These are phyloP conservation scores for Drosophila seguyi DNA, from an alignment of 1,140 invertebrate species.

Conservation along the genomic window DNA sequence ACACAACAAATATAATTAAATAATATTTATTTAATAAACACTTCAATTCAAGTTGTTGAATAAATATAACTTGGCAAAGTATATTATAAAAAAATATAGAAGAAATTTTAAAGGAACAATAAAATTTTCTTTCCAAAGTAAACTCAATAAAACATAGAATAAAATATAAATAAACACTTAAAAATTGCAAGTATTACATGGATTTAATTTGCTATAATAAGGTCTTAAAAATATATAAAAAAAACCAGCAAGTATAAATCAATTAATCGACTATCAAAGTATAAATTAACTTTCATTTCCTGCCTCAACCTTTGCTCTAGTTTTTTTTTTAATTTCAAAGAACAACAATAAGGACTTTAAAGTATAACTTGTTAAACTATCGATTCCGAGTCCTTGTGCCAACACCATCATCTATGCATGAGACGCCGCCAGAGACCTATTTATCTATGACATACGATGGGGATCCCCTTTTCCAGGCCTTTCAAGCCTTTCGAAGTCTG, in stretches of 20 bases:
- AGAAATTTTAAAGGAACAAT: neutral
- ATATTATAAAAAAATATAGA: neutral
- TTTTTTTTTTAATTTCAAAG: neutral
- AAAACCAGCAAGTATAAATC: neutral
- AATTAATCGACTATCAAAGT: neutral
- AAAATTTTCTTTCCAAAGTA: neutral
- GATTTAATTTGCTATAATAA: neutral
- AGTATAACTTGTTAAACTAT: neutral
- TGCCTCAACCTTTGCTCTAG: neutral
- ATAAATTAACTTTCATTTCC: too few species aligned
- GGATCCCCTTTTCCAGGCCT: conserved; percentile 9
- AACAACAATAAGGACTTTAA: neutral
- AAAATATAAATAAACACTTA: neutral
- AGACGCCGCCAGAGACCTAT: neutral
- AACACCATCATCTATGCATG: conserved; percentile 7
- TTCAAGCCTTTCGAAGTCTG: conserved; percentile 22
- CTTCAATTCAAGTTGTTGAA: too few species aligned
- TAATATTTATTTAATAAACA: neutral
- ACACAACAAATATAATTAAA: too few species aligned
- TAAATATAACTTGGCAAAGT: neutral
- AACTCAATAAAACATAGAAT: neutral
- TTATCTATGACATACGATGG: neutral
- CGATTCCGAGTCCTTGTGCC: neutral
- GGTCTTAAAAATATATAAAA: neutral
- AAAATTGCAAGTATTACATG: too few species aligned